Conservation (phyloP, 2,113 vertebrate species). For the Coreoperca whiteheadi region DNA sequence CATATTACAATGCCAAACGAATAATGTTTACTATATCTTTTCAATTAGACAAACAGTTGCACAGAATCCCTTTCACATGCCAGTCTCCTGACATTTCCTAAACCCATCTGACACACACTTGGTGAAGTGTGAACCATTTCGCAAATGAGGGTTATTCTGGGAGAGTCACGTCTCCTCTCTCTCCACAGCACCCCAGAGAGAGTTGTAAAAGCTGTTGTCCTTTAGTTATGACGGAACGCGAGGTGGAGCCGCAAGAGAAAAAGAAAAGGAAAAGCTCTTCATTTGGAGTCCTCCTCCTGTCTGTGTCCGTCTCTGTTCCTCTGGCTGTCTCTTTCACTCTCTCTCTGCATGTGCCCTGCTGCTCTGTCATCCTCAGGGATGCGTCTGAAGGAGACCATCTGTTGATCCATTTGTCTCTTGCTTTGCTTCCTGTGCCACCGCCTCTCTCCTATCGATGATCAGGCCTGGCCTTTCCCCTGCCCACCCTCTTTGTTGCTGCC, state of each 20-base stretch:
- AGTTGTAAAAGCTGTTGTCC: slow-evolving; percentile 75
- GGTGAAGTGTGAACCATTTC: slow-evolving; percentile 67
- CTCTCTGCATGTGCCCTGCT: slow-evolving; percentile 70
- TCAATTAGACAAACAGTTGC: slow-evolving; percentile 58
- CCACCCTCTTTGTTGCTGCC: slow-evolving; percentile 60
- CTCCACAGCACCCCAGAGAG: slow-evolving; percentile 49
- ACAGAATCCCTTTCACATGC: slow-evolving; percentile 47
- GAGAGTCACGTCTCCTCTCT: slow-evolving; percentile 58
- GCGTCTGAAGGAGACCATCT: slow-evolving; percentile 85
- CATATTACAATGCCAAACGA: slow-evolving; percentile 44
- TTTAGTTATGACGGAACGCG: slow-evolving; percentile 61
- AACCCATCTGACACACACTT: slow-evolving; percentile 56
- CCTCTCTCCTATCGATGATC: slow-evolving; percentile 72
- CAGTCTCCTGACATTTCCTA: slow-evolving; percentile 60
- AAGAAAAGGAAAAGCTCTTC: slow-evolving; percentile 63
- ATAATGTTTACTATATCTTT: slow-evolving; percentile 55
- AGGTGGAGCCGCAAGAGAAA: slow-evolving; percentile 63
- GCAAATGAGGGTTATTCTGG: slow-evolving; percentile 74
- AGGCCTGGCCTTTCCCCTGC: slow-evolving; percentile 68
- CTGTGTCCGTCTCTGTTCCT: slow-evolving; percentile 48
- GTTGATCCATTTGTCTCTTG: slow-evolving; percentile 84
- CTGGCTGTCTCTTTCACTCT: slow-evolving; percentile 59
- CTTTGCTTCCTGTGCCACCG: slow-evolving; percentile 71
- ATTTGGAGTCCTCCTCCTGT: slow-evolving; percentile 45
- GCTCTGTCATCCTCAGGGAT: slow-evolving; percentile 81